Conservation (phyloP, 2,888 invertebrate species). For the Melinaea marsaeus region DNA sequence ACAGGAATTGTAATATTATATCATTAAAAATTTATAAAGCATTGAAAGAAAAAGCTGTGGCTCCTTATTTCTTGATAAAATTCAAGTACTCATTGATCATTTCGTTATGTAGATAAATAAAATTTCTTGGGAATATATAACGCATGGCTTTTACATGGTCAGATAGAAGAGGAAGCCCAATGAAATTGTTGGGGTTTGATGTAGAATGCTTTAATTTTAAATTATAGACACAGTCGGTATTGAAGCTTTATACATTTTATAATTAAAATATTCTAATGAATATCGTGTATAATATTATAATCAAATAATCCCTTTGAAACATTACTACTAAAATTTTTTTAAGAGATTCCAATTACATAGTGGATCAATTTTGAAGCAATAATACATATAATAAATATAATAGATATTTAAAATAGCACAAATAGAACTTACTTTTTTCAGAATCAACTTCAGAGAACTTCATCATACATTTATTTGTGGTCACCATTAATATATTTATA, state of each 20-base stretch:
- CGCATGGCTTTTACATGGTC: not conserved
- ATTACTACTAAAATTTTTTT: not conserved
- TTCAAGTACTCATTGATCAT: not conserved
- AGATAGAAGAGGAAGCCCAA: not conserved
- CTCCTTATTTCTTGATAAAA: not conserved
- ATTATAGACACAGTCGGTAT: not conserved
- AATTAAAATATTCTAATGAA: not conserved
- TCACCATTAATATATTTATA: constrained; percentile 16
- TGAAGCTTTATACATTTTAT: not conserved
- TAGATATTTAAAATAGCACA: not conserved
- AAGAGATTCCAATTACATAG: not conserved
- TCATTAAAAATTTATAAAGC: no score
- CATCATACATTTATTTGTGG: constrained; percentile 22
- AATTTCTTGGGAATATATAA: not conserved
- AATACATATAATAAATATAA: no score
- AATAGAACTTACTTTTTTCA: constrained; percentile 28
- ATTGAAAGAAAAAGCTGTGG: not conserved
- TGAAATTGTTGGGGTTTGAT: not conserved
- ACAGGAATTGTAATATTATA: no score
- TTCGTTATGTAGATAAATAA: not conserved
- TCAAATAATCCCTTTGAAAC: no score
- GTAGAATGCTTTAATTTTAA: not conserved
- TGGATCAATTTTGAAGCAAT: no score
- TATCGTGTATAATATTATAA: no score
- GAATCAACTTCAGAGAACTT: constrained; percentile 19